These are phyloP conservation scores for Ctenopoma multispine DNA, from an alignment of 2,797 vertebrate genomes.

Conservation along the genomic window DNA sequence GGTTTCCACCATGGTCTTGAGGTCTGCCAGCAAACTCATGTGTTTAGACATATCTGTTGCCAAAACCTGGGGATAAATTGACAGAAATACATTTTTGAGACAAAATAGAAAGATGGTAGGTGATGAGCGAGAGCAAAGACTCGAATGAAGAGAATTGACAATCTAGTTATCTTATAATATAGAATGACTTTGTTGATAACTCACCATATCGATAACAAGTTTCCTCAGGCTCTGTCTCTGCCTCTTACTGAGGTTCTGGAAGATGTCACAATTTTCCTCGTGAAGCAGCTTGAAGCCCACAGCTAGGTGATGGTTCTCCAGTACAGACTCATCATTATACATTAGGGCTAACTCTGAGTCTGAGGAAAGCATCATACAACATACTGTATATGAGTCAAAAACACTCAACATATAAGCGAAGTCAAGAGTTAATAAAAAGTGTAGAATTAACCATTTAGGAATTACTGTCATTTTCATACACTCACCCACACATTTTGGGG, in stretches of 20 bases:
- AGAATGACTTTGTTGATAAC: constrained; percentile 20
- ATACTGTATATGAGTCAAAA: constrained; percentile 27
- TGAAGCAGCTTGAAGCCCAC: constrained; percentile 97
- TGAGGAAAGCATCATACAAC: constrained; percentile 62
- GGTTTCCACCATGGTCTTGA: constrained; percentile 98
- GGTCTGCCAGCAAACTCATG: constrained; percentile 94
- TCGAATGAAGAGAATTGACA: background rate
- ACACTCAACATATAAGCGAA: background rate
- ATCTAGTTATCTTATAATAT: background rate
- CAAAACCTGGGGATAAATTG: constrained; percentile 85
- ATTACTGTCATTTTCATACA: too few species aligned
- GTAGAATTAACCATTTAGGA: too few species aligned
- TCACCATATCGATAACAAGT: constrained; percentile 96
- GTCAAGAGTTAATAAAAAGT: too few species aligned
- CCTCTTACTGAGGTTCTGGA: constrained; percentile 92
- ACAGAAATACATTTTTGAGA: background rate
- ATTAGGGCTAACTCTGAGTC: constrained; percentile 96
- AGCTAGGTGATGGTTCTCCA: constrained; percentile 96
- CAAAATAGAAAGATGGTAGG: background rate
- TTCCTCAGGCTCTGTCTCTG: constrained; percentile 93
- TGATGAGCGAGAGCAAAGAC: background rate
- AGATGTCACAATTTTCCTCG: constrained; percentile 96
- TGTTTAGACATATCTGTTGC: constrained; percentile 98
- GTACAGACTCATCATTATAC: constrained; percentile 96
- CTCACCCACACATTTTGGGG: too few species aligned